A percentile compares a stretch with the other conserved stretches of the same genome.
Evolutionary conservation across 1,140 invertebrate species (phyloP).

Genomic region (Cherax destructor): DNA sequence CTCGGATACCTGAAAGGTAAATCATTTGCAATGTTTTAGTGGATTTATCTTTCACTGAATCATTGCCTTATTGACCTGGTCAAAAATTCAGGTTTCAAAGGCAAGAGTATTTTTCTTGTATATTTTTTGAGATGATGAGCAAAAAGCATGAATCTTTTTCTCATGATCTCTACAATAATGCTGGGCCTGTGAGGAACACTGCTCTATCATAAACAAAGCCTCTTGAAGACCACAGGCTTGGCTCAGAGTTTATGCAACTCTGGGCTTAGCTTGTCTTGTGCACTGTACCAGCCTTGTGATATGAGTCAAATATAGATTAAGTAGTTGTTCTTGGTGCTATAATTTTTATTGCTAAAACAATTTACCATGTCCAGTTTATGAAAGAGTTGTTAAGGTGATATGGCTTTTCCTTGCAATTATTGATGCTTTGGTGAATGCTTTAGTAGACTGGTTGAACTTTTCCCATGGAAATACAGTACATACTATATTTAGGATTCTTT

Average conservation of each 20-base stretch:
- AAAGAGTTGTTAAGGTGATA: too few relatives aligned
- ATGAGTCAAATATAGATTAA: too few relatives aligned
- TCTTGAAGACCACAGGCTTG: not conserved
- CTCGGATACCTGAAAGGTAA: constrained; percentile 47
- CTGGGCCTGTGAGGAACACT: constrained; percentile 52
- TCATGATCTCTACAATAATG: constrained; percentile 23
- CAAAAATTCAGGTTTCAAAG: not conserved
- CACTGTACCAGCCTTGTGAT: not conserved
- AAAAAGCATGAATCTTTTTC: constrained; percentile 7
- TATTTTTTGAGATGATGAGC: not conserved
- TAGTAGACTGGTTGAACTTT: too few relatives aligned
- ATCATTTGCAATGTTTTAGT: constrained; percentile 4
- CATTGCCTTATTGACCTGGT: constrained; percentile 29
- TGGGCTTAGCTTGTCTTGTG: constrained; percentile 9
- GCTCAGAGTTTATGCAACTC: not conserved
- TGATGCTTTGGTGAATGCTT: too few relatives aligned
- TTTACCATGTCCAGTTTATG: too few relatives aligned
- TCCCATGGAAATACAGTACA: too few relatives aligned
- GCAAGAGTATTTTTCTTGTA: not conserved
- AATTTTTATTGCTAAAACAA: too few relatives aligned
- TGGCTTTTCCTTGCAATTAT: too few relatives aligned
- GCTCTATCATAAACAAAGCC: constrained; percentile 18
- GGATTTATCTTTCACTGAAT: not conserved
- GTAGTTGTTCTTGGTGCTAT: too few relatives aligned
- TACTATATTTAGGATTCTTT: too few relatives aligned